phyloP scores from a whole-genome alignment of 53 echinoderm and acorn worm species.

The Antedon mediterranea region DNA sequence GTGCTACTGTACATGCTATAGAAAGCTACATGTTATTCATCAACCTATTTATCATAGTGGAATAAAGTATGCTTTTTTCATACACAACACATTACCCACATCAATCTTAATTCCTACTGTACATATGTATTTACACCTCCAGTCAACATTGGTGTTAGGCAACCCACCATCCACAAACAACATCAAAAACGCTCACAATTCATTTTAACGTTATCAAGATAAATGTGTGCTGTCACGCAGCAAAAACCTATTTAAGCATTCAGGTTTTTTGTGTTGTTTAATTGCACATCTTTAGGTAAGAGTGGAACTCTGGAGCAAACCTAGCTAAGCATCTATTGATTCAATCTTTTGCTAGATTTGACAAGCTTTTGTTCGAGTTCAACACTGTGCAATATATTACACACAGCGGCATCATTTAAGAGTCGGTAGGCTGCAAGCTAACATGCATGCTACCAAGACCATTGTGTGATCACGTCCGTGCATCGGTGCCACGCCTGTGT shows the following conservation, averaged over 20 bases:
- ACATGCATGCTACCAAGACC: not conserved
- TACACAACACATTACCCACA: too few species aligned
- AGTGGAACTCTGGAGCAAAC: not conserved
- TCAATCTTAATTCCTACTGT: not conserved
- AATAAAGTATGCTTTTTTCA: too few species aligned
- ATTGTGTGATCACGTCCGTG: not conserved
- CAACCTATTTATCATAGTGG: too few species aligned
- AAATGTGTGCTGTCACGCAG: not conserved
- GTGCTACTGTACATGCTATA: too few species aligned
- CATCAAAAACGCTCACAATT: not conserved
- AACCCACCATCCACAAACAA: not conserved
- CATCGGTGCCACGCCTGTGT: not conserved
- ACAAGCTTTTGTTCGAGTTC: not conserved
- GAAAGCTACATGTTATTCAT: too few species aligned
- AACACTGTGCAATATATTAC: not conserved
- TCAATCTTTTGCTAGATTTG: not conserved
- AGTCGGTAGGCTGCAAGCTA: not conserved
- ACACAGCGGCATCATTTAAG: not conserved
- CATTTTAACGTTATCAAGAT: not conserved
- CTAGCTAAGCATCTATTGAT: not conserved
- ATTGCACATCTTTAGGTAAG: not conserved
- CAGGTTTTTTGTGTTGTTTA: not conserved
- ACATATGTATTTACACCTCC: not conserved
- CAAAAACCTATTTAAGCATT: not conserved
- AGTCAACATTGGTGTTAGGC: not conserved